A percentile compares a stretch with the other conserved stretches of the same genome.
phyloP scores from a whole-genome alignment of 2,113 vertebrate genomes.

The Odocoileus hemionus region DNA sequence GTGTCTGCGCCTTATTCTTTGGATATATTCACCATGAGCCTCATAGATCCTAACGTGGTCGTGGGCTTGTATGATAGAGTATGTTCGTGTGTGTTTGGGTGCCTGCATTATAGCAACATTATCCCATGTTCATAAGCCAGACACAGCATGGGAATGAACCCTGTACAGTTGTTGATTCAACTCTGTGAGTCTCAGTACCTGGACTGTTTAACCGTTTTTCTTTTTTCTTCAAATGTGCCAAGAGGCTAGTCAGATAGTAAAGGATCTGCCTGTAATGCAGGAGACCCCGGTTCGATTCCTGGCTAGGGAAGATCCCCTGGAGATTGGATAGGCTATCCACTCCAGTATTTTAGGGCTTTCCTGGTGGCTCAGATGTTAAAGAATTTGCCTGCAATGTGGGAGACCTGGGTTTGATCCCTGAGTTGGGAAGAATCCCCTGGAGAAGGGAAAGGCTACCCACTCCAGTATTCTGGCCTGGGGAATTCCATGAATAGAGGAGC shows the following conservation, averaged over 20 bases:
- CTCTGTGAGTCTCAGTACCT: not conserved
- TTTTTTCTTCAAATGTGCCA: not conserved
- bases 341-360: not conserved
- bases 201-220: not conserved
- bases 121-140: not conserved
- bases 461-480: not conserved
- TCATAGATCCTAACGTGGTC: not conserved
- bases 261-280: not conserved
- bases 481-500: not conserved
- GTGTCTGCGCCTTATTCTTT: slow-evolving; percentile 8
- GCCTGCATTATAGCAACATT: not conserved
- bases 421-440: not conserved
- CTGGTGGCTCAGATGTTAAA: not conserved
- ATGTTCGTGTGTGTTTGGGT: fast-evolving
- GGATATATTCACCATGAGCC: not conserved
- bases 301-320: not conserved
- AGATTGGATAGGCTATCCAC: not conserved
- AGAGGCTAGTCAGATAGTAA: not conserved
- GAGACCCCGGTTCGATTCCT: not conserved
- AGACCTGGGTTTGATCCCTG: not conserved
- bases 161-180: not conserved
- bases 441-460: not conserved
- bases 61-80: not conserved
- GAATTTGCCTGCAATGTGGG: not conserved
- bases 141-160: not conserved